Base-by-base conservation (phyloP, 2,888 invertebrate genomes). In the Bimastos eiseni region DNA sequence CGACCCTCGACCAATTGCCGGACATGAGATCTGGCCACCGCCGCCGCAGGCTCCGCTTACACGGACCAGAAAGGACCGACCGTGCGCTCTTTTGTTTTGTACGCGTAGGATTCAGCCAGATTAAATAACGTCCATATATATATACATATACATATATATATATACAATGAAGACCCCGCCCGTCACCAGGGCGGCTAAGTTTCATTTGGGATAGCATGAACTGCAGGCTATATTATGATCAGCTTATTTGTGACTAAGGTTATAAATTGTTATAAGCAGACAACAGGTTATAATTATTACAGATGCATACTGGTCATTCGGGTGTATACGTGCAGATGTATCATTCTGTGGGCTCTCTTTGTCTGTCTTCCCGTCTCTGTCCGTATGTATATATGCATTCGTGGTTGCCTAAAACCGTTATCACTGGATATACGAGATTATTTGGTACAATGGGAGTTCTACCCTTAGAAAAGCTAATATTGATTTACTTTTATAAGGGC, bases 101-200 rank as follows among this genome's bases (percentile, higher is more conserved):
- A n/a, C 70, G n/a, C n/a, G 17, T 70, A 70, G 30, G n/a, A 15
- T n/a, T 70, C 70, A 70, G 70, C 13, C 70, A n/a, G 70, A 70
- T 70, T 70, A 70, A 70, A n/a, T 70, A n/a, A 70, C 70, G n/a
- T 8, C 8, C 70, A 17, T n/a, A 30, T 3, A 70, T 70, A 11
- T 70, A 70, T n/a, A 70, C 70, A 70, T n/a, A n/a, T 70, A 30
- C 30, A n/a, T n/a, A 17, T n/a, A 30, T 3, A 70, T 70, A 11
- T 70, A 70, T n/a, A 70, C 70, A 70, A 70, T 70, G 70, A 70
- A 70, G 70, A 70, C 70, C n/a, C 70, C 70, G n/a, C n/a, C 70
- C 70, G 70, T 70, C 70, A 70, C 70, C 70, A 70, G 70, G 1
- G 19, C 49, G 49, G 19, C 49, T 17, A 8, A 49, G 70, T 70